Conservation (phyloP, 30 jellyfish, hydroid and myxozoan species). For the Aurelia sp. region DNA sequence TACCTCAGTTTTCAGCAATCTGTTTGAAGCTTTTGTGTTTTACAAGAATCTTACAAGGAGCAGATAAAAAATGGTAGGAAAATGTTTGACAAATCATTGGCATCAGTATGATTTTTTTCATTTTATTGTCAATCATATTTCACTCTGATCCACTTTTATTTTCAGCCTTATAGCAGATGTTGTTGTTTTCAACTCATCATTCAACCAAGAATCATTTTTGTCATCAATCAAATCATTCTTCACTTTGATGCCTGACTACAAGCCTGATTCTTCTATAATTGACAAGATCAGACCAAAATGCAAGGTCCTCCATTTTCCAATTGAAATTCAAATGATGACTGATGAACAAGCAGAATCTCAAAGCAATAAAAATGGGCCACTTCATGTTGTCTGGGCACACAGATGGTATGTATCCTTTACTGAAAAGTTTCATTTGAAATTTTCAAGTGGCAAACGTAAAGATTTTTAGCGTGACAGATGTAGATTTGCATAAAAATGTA, state of each 20-base stretch:
- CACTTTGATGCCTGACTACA: slow-evolving; percentile 91
- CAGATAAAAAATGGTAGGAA: no score
- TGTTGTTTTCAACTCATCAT: slow-evolving; percentile 83
- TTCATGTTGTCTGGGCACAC: slow-evolving; percentile 98
- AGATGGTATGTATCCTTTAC: slow-evolving; percentile 73
- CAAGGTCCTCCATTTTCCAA: slow-evolving; percentile 78
- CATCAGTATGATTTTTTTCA: no score
- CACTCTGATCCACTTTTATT: neutral
- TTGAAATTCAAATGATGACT: slow-evolving; percentile 1
- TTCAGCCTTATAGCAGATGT: slow-evolving; percentile 90
- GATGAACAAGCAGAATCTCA: neutral
- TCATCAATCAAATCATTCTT: slow-evolving; percentile 51
- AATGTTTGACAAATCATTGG: no score
- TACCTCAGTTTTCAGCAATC: no score
- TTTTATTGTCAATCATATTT: no score
- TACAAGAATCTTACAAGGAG: no score
- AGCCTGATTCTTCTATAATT: slow-evolving; percentile 24
- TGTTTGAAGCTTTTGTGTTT: no score
- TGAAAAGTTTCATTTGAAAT: neutral
- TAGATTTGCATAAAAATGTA: no score
- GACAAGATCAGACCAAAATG: slow-evolving; percentile 79
- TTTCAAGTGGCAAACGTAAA: neutral
- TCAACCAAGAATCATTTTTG: slow-evolving; percentile 82
- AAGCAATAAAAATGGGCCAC: slow-evolving; percentile 32
- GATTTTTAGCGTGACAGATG: neutral